These are phyloP conservation scores for Helobdella robusta DNA, from an alignment of 2,888 invertebrate genomes.

Conservation along the genomic window DNA sequence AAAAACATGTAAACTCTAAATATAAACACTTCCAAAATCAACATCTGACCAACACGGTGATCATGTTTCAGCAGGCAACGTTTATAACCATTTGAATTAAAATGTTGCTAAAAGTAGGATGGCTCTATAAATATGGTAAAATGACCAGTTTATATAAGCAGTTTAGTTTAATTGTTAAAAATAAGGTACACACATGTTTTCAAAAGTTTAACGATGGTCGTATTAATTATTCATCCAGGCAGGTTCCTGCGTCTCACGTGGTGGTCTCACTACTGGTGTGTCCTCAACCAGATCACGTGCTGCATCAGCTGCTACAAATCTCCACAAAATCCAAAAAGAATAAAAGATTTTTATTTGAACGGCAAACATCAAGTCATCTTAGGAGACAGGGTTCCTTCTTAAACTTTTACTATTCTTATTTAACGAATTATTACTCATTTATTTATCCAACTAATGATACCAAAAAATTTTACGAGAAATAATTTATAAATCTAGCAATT, in stretches of 20 bases:
- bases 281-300: constrained; percentile 20
- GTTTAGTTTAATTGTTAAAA: neutral
- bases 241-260: constrained; percentile 7
- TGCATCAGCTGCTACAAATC: constrained; percentile 17
- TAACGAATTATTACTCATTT: no score
- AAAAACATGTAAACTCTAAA: neutral
- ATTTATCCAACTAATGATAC: no score
- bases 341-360: neutral
- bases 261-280: constrained; percentile 23
- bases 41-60: no score
- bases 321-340: neutral
- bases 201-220: neutral
- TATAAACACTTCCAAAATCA: neutral
- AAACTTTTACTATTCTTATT: no score
- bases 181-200: neutral
- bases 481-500: no score
- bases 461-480: no score
- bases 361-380: constrained; percentile 3
- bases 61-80: no score
- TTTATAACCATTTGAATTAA: no score
- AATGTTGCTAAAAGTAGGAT: constrained; percentile 21
- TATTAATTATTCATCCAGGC: constrained; percentile 2
- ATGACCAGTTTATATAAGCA: no score
- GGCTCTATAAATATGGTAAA: constrained; percentile 24
- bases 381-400: constrained; percentile 11